Base-by-base conservation (phyloP, 2,888 invertebrate species). In the Synergus itoensis region DNA sequence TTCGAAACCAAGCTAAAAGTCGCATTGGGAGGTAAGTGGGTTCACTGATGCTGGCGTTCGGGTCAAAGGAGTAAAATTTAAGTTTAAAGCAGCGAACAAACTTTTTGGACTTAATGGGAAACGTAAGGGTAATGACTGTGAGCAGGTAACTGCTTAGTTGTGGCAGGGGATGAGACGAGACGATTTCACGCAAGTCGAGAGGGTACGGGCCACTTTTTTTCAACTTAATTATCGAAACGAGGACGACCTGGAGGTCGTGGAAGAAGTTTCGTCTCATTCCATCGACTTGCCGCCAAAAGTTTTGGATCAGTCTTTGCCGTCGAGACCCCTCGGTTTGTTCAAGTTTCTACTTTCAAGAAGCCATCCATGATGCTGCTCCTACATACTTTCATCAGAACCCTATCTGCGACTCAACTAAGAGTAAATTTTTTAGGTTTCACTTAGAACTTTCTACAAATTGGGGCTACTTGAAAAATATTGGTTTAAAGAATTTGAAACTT, bases 221-320 rank as follows among this genome's bases (percentile, higher is more conserved):
- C 87, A 89, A 90, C 87, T 89, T 89, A 89, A 90, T 90, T 89
- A 90, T 90, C 87, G 85, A 85, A 86, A 88, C 83, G 85, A 84
- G 84, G 81, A 77, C 81, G 82, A 77, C 78, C 82, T 45, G 36
- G 65, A 77, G 82, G 78, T 80, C 75, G 4, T 67, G 73, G 36
- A 43, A 60, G 45, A 76, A 76, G 76, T 76, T 76, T 76, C 3
- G 41, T 16, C 76, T 62, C 43, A 18, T 76, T 62, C 76, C 76
- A 76, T 62, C 60, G 43, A 62, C 62, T 69, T 77, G 76, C 67
- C 69, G 80, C 81, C 69, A 77, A 87, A 88, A 88, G 83, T 88
- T 88, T 84, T 63, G 80, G 84, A 84, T 86, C 84, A 83, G 84
- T 83, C 80, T 77, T 78, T 79, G 78, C 65, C 64, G 43, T 76